A percentile compares a stretch with the other conserved stretches of the same genome.
Evolutionary conservation across 2,113 vertebrate species (phyloP).

Genomic region (Anoura caudifer): DNA sequence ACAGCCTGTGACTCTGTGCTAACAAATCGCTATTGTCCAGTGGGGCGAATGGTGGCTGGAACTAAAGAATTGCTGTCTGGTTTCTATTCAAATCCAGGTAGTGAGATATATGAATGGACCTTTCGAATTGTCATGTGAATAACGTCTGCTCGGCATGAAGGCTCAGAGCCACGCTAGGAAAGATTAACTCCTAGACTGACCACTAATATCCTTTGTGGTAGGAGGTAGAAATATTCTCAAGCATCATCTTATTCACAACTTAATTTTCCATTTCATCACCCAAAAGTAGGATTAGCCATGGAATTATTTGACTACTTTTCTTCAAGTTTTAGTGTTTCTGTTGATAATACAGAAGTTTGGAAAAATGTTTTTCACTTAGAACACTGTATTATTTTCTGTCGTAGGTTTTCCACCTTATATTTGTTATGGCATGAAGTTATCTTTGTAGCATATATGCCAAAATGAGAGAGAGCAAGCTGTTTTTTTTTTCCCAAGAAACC

Average conservation of each 20-base stretch:
- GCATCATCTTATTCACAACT: conserved; percentile 44
- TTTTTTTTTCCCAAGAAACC: conserved; percentile 48
- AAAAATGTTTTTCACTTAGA: conserved; percentile 38
- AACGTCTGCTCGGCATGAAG: conserved; percentile 77
- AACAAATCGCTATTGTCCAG: conserved; percentile 98
- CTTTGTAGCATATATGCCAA: conserved; percentile 22
- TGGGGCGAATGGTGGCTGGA: conserved; percentile 88
- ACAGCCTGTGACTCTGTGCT: conserved; percentile 89
- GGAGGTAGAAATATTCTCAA: neutral
- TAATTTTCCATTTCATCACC: conserved; percentile 38
- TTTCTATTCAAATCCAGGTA: conserved; percentile 99
- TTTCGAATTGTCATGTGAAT: conserved; percentile 81
- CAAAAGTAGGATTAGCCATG: neutral
- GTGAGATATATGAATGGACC: conserved; percentile 85
- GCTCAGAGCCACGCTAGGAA: conserved; percentile 63
- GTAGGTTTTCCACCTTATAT: conserved; percentile 56
- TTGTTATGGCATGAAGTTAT: conserved; percentile 39
- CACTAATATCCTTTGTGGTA: conserved; percentile 15
- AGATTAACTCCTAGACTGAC: conserved; percentile 60
- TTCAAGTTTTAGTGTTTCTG: conserved; percentile 41
- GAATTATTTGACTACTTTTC: conserved; percentile 46
- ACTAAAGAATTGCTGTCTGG: conserved; percentile 93
- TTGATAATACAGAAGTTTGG: conserved; percentile 50
- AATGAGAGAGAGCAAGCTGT: conserved; percentile 14
- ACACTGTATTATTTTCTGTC: conserved; percentile 39